Conservation (phyloP, 37 sponge, comb jelly and placozoan genomes). For the Tethya wilhelma region DNA sequence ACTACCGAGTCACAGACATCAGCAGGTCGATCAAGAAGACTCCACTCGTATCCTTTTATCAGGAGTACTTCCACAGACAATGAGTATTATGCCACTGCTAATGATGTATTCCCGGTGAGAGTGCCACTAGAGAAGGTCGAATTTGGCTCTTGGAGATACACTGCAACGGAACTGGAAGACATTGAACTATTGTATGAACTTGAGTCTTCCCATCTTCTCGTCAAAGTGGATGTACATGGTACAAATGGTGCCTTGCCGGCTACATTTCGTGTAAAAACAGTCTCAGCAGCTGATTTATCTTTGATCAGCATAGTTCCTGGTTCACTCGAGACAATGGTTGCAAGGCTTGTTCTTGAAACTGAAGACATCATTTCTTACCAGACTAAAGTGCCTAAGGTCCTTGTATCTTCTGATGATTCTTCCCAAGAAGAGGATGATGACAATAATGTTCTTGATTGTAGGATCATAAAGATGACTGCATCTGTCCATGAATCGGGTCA, state of each 20-base stretch:
- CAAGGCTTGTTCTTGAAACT: slow-evolving; percentile 55
- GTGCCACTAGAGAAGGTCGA: slow-evolving; percentile 50
- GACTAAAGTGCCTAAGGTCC: background rate
- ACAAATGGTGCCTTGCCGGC: slow-evolving; percentile 25
- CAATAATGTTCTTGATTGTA: slow-evolving; percentile 5
- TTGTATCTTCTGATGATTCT: background rate
- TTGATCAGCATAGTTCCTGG: slow-evolving; percentile 53
- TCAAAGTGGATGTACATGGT: slow-evolving; percentile 14
- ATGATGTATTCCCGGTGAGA: slow-evolving; percentile 22
- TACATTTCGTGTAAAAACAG: slow-evolving; percentile 21
- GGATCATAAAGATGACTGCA: slow-evolving; percentile 43
- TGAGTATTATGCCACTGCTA: slow-evolving; percentile 33
- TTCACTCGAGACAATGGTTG: slow-evolving; percentile 56
- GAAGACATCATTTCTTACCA: background rate
- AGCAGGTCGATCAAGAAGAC: too few relatives aligned
- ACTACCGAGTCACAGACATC: too few relatives aligned
- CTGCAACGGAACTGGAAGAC: slow-evolving; percentile 10
- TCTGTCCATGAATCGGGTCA: slow-evolving; percentile 62
- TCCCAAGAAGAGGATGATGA: background rate
- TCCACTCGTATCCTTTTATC: background rate
- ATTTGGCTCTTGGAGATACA: slow-evolving; percentile 43
- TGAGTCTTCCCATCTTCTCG: slow-evolving; percentile 47
- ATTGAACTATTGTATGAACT: slow-evolving; percentile 52
- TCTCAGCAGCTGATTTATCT: slow-evolving; percentile 48
- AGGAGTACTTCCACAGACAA: background rate